Base-by-base conservation (phyloP, 2,888 invertebrate species). In the Drosophila picticornis region DNA sequence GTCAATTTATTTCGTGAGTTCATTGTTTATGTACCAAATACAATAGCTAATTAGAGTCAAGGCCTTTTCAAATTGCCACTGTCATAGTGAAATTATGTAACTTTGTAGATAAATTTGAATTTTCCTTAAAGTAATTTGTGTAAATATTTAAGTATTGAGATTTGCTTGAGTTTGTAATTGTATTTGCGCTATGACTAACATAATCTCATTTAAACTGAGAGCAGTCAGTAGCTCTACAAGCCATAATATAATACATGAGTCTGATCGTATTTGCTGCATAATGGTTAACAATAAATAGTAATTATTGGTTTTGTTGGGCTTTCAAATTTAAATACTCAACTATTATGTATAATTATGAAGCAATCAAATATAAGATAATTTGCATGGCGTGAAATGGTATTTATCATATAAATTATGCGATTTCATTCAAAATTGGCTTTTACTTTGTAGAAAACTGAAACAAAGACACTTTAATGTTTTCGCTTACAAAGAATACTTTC, bases 31-130 rank as follows among this genome's bases (percentile, higher is more conserved):
- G n/a, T 59, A 36, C 16, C 34, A 59, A 43, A 58, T 32, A 58
- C 29, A 50, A 50, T 43, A n/a, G 52, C 66, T 50, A 78, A 76
- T 76, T 78, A 48, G 25, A 40, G 36, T 19, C 71, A 70, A 59
- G 58, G 71, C 10, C 34, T n/a, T 27, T 69, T 29, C 11, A 53
- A 50, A 31, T 52, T 34, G 31, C 25, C n/a, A 13, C 40, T 10
- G 9, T 27, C 11, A 32, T 25, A 7, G 52, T 38, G 13, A 51
- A 32, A 61, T 50, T 32, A 40, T n/a, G 29, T 16, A 38, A 32
- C 10, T 9, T 16, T 13, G 27, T 19, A 13, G 9, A 11, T 50
- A 4, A 50, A 16, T 9, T 27, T 6, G 2, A 4, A 16, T 32
- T 62, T 50, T 29, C 29, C 22, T 29, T n/a, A 6, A 29, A 13